Conservation (phyloP, 2,113 vertebrate species). For the Tragelaphus scriptus region DNA sequence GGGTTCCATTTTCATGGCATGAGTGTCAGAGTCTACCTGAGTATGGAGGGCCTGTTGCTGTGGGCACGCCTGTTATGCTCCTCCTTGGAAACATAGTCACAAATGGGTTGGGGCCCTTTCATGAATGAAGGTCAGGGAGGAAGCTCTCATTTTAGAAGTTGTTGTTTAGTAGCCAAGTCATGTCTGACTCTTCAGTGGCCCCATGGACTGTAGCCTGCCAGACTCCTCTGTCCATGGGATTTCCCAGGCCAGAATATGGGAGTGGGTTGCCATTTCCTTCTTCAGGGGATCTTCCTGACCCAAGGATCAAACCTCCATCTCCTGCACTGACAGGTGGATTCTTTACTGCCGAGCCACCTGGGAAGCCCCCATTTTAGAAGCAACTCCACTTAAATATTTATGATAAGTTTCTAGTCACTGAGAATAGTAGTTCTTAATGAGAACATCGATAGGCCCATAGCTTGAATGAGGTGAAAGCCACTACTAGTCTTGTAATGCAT, state of each 20-base stretch:
- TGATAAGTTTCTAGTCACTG: conserved; percentile 63
- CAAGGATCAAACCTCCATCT: background rate
- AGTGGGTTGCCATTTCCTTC: background rate
- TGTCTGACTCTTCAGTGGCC: background rate
- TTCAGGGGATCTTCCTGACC: background rate
- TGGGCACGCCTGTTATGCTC: background rate
- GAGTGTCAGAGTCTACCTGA: background rate
- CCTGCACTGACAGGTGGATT: background rate
- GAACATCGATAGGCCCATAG: conserved; percentile 34
- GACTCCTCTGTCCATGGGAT: background rate
- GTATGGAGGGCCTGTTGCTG: background rate
- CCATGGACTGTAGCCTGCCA: background rate
- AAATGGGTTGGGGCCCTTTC: conserved; percentile 65
- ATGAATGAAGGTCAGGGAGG: conserved; percentile 56
- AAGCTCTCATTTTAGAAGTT: conserved; percentile 66
- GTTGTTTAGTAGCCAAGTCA: background rate
- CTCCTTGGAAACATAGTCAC: conserved; percentile 28
- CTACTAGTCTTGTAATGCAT: background rate
- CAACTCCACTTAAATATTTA: conserved; percentile 77
- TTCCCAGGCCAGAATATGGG: background rate
- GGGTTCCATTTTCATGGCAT: background rate
- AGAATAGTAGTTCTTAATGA: conserved; percentile 68
- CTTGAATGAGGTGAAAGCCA: conserved; percentile 37
- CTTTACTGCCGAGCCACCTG: background rate
- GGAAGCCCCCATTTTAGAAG: conserved; percentile 65